Conservation (phyloP, 2,113 vertebrate species). For the Falco punctatus region DNA sequence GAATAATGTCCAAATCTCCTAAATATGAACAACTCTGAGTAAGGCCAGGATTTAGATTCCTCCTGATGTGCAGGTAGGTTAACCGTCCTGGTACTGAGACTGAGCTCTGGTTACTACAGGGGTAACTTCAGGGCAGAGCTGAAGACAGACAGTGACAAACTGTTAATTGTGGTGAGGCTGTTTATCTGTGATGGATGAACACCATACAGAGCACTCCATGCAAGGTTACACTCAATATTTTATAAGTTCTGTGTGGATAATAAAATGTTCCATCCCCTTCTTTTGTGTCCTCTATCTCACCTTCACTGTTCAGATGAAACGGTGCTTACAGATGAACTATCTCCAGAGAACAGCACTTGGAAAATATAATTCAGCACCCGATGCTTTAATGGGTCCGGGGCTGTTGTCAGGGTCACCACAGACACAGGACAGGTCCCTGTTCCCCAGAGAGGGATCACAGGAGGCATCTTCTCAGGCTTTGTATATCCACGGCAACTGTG, state of each 20-base stretch:
- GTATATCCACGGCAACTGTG: neutral
- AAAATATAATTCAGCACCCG: neutral
- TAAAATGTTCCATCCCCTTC: constrained; percentile 17
- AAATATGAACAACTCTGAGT: neutral
- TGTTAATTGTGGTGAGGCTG: constrained; percentile 13
- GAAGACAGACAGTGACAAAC: constrained; percentile 11
- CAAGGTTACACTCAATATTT: constrained; percentile 40
- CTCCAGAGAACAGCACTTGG: neutral
- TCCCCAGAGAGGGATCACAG: neutral
- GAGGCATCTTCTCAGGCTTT: neutral
- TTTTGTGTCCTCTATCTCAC: constrained; percentile 11
- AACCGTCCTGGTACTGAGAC: neutral
- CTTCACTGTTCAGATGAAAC: neutral
- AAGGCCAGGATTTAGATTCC: neutral
- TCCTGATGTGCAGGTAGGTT: neutral
- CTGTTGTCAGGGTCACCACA: neutral
- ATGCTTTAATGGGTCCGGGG: neutral
- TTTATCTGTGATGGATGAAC: constrained; percentile 15
- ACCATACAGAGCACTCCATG: neutral
- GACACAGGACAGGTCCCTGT: neutral
- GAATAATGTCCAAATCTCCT: neutral
- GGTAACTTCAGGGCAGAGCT: neutral
- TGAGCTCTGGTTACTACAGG: neutral
- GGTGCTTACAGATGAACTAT: neutral
- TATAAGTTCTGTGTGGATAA: constrained; percentile 3